Evolutionary conservation across 1,140 invertebrate genomes (phyloP), one percentile per base, ranked within the genome.

Genomic region (Portunus trituberculatus): DNA sequence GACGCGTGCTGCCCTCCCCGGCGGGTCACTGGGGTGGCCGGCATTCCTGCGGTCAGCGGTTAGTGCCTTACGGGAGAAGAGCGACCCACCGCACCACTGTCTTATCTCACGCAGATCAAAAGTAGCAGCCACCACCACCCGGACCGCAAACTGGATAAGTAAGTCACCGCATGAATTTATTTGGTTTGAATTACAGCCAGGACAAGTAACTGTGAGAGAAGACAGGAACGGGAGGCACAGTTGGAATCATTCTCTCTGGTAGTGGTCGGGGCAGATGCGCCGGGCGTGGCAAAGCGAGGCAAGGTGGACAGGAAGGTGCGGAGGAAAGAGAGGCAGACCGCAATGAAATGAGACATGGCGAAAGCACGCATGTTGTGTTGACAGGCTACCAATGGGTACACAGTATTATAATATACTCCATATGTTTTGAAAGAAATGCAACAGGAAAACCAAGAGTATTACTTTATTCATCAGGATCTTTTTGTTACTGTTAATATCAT

Each of bases 1-100:
- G 32, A 32, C 32, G 87, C 87, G 46, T 48, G 87, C 46, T 31
- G 29, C 32, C 46, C 32, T 88, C 87, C 32, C 87, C 87, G 87
- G 46, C 32, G 29, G 87, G 46, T 45, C 32, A 48, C 46, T 48
- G 31, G 31, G 87, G 32, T n/a, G 28, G 87, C 59, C 39, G 82
- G n/a, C 89, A 91, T 91, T 91, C 89, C 32, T 92, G 89, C 25
- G 89, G 89, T 91, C 89, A 59, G 46, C 48, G 89, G n/a, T 14
- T 10, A 28, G 46, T 59, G 89, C 89, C 89, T 91, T 91, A 91
- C 89, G 89, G 89, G 89, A 91, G 89, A 91, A 91, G 89, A 91
- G 46, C 48, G 59, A 91, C 89, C 89, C 89, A 59, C 89, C 89
- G 16, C 89, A 91, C 88, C 45, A 46, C 88, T 28, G 39, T 46